phyloP scores from a whole-genome alignment of 2,888 invertebrate genomes.

The Liopterus haemorrhoidalis region DNA sequence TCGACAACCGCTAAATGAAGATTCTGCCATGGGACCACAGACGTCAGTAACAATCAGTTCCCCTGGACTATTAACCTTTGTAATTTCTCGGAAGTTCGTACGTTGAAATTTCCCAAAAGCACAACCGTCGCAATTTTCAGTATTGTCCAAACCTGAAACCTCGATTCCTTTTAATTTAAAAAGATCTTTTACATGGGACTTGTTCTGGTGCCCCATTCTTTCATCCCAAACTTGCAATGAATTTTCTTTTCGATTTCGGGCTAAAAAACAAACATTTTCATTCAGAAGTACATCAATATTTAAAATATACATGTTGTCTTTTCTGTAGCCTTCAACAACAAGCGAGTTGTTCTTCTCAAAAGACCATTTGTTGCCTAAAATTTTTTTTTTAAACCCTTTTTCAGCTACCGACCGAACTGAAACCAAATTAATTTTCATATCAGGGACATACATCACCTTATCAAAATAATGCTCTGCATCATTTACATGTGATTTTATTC shows the following conservation, averaged over 20 bases:
- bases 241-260: slow-evolving; percentile 2
- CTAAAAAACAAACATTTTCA: slow-evolving; percentile 1
- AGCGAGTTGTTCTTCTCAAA: not conserved
- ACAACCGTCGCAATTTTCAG: slow-evolving; percentile 20
- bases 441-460: slow-evolving; percentile 21
- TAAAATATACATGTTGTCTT: not conserved
- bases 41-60: slow-evolving; percentile 21
- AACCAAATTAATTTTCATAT: slow-evolving; percentile 21
- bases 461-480: slow-evolving; percentile 16
- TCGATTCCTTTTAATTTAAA: too few relatives aligned
- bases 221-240: slow-evolving; percentile 1
- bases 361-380: slow-evolving; percentile 1
- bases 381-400: slow-evolving; percentile 21
- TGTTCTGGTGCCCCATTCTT: not conserved
- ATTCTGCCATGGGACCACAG: slow-evolving; percentile 24
- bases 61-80: slow-evolving; percentile 10
- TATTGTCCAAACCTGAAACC: not conserved
- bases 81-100: slow-evolving; percentile 19
- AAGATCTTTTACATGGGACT: not conserved
- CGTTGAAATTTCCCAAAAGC: slow-evolving; percentile 23
- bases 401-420: slow-evolving; percentile 17
- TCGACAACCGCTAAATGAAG: slow-evolving; percentile 13
- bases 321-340: slow-evolving; percentile 2
- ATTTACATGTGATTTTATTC: slow-evolving; percentile 17
- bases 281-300: not conserved